Evolutionary conservation across 2,888 invertebrate species (phyloP).

Genomic region (Nudaria mundana): DNA sequence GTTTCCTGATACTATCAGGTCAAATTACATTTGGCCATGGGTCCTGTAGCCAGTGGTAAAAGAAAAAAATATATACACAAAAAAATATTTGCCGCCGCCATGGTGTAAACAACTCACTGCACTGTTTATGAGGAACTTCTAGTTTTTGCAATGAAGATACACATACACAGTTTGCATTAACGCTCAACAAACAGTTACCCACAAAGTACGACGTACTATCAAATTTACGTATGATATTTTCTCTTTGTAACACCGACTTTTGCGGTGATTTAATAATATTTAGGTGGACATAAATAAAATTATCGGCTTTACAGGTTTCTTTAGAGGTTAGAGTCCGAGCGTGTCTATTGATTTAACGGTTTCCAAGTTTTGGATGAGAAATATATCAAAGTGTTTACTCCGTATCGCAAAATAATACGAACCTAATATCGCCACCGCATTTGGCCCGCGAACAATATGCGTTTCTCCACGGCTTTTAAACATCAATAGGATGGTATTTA

Average conservation of each 20-base stretch:
- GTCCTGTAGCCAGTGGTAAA: constrained; percentile 42
- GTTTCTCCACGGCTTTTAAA: constrained; percentile 78
- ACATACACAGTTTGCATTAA: constrained; percentile 43
- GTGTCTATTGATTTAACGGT: constrained; percentile 41
- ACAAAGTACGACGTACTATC: constrained; percentile 30
- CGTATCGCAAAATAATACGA: constrained; percentile 63
- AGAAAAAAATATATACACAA: constrained; percentile 58
- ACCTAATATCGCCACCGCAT: constrained; percentile 77
- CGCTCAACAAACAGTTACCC: constrained; percentile 43
- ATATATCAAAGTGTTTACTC: constrained; percentile 30
- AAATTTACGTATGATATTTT: constrained; percentile 32
- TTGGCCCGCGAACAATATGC: constrained; percentile 64
- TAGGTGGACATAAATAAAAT: constrained; percentile 52
- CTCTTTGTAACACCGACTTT: constrained; percentile 47
- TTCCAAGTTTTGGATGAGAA: constrained; percentile 22
- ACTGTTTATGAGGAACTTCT: constrained; percentile 58
- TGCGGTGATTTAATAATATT: constrained; percentile 44
- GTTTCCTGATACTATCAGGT: constrained; percentile 75
- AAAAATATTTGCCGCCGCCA: constrained; percentile 43
- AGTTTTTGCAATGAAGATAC: constrained; percentile 44
- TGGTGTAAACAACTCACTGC: constrained; percentile 64
- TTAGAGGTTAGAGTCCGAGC: constrained; percentile 27
- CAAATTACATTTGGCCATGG: constrained; percentile 74
- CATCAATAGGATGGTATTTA: constrained; percentile 77
- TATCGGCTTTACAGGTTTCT: constrained; percentile 46